These are phyloP conservation scores for Cricetomys ansorgei DNA, from an alignment of 2,113 vertebrate species.

Conservation along the genomic window DNA sequence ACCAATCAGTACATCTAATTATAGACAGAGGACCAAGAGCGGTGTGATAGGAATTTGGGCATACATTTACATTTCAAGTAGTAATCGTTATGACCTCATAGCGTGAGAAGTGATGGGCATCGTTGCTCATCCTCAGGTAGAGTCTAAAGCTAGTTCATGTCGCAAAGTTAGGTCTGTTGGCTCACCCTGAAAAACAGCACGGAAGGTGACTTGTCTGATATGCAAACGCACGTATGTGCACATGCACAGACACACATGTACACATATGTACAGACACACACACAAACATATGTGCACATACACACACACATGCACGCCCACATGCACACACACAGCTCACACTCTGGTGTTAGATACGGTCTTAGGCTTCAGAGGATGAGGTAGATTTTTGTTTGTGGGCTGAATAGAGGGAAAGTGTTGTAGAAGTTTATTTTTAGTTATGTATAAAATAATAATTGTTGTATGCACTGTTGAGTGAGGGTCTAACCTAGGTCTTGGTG, in stretches of 20 bases:
- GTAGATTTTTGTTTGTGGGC: background rate
- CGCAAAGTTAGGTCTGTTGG: background rate
- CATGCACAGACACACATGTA: background rate
- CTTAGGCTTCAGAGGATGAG: background rate
- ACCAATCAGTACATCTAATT: constrained; percentile 71
- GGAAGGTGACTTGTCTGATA: background rate
- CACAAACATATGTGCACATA: background rate
- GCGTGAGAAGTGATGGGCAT: constrained; percentile 1
- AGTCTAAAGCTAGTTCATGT: background rate
- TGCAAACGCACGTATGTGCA: background rate
- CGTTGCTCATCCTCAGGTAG: constrained; percentile 3
- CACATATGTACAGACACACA: too few species aligned
- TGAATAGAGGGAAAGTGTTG: too few species aligned
- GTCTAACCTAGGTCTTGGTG: too few species aligned
- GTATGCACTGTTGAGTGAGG: too few species aligned
- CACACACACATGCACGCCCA: background rate
- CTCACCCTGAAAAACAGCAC: background rate
- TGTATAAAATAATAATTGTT: too few species aligned
- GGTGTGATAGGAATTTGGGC: constrained; percentile 64
- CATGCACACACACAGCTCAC: background rate
- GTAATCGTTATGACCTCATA: constrained; percentile 33
- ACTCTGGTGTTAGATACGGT: background rate
- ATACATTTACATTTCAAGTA: constrained; percentile 52
- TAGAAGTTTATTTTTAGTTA: too few species aligned
- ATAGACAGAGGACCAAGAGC: constrained; percentile 67